A percentile compares a stretch with the other conserved stretches of the same genome.
phyloP scores from a whole-genome alignment of 2,113 vertebrate genomes.

The Anarhynchus alexandrinus region DNA sequence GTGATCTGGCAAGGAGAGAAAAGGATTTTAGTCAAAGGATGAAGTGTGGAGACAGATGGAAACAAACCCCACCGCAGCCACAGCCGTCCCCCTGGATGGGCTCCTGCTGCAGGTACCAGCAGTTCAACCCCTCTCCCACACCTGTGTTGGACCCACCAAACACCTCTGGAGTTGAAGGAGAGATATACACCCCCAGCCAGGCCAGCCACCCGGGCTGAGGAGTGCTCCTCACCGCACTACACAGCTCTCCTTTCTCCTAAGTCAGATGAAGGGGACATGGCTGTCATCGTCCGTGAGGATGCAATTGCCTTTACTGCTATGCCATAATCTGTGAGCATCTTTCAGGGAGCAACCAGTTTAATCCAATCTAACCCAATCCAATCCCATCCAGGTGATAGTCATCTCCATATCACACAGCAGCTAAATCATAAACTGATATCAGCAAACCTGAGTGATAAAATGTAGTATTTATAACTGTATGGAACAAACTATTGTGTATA shows the following conservation, averaged over 20 bases:
- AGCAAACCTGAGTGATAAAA: neutral
- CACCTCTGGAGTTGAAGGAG: neutral
- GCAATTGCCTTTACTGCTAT: neutral
- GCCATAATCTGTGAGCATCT: neutral
- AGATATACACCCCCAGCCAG: neutral
- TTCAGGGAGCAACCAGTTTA: neutral
- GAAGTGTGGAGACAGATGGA: neutral
- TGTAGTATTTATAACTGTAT: neutral
- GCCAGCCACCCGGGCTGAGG: neutral
- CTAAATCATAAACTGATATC: neutral
- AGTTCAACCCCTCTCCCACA: neutral
- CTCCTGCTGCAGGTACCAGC: neutral
- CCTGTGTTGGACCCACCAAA: neutral
- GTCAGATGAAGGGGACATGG: neutral
- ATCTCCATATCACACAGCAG: neutral
- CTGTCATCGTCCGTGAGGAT: neutral
- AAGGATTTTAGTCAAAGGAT: neutral
- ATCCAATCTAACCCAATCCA: neutral
- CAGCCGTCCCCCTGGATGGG: neutral
- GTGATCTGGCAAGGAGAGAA: constrained; percentile 74
- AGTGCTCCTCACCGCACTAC: neutral
- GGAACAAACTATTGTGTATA: neutral
- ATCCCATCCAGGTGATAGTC: neutral
- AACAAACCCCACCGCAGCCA: neutral
- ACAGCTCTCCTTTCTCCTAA: neutral